A percentile compares a stretch with the other conserved stretches of the same genome.
These are phyloP conservation scores for Pyrrhosoma nymphula DNA, from an alignment of 2,888 invertebrate species.

Conservation along the genomic window DNA sequence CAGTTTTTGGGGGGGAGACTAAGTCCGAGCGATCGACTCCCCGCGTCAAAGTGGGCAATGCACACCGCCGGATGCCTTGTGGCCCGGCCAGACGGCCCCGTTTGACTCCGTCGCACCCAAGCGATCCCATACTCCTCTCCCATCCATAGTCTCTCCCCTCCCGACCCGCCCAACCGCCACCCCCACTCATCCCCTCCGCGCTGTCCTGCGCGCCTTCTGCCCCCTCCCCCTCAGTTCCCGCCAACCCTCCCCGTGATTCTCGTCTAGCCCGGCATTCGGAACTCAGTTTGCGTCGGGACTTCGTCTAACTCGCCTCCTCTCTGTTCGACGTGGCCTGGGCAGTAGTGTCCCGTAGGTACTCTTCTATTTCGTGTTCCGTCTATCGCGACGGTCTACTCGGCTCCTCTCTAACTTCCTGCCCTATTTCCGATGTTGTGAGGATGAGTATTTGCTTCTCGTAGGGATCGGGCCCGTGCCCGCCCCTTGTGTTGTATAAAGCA, in stretches of 20 bases:
- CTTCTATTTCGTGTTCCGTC: not conserved
- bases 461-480: not conserved
- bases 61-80: no score
- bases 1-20: no score
- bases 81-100: not conserved
- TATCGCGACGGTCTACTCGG: not conserved
- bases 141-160: not conserved
- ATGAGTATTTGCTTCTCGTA: no score
- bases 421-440: not conserved
- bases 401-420: not conserved
- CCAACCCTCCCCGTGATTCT: not conserved
- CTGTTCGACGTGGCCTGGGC: no score
- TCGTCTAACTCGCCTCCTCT: not conserved
- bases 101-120: not conserved
- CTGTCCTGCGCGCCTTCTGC: not conserved
- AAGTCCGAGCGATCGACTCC: no score
- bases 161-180: not conserved
- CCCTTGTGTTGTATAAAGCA: not conserved
- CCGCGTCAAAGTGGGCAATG: no score
- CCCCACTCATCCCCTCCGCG: not conserved
- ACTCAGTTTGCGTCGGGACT: not conserved
- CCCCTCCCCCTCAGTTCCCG: not conserved
- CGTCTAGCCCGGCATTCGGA: not conserved
- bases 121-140: not conserved
- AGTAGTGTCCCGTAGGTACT: no score